Evolutionary conservation across 2,797 vertebrate species (phyloP).

Genomic region (Acanthurus tractus): DNA sequence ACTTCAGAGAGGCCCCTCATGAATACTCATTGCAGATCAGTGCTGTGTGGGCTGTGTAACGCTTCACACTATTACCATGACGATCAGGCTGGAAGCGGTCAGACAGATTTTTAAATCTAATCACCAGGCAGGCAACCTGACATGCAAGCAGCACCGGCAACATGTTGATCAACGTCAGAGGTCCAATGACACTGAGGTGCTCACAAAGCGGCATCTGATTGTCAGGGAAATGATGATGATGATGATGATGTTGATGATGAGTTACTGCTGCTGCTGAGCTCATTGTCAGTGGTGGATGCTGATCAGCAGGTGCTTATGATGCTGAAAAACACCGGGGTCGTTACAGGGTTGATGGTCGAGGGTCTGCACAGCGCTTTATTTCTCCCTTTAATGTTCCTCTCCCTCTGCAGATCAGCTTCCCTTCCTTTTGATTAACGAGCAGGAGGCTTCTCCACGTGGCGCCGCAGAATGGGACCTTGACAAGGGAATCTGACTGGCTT

Average conservation of each 20-base stretch:
- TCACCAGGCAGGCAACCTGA: conserved; percentile 30
- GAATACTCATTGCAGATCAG: conserved; percentile 42
- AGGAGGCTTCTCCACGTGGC: conserved; percentile 56
- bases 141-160: conserved; percentile 26
- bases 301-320: conserved; percentile 69
- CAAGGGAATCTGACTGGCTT: conserved; percentile 73
- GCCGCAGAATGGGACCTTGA: conserved; percentile 73
- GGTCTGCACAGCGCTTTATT: conserved; percentile 48
- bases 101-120: conserved; percentile 53
- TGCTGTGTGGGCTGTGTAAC: conserved; percentile 43
- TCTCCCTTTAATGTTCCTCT: conserved; percentile 62
- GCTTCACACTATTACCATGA: conserved; percentile 24
- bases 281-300: conserved; percentile 25
- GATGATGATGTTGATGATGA: conserved; percentile 31
- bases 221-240: conserved; percentile 31
- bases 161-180: conserved; percentile 61
- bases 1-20: neutral
- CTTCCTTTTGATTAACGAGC: conserved; percentile 70
- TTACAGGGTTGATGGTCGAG: conserved; percentile 61
- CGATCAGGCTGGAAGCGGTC: conserved; percentile 28
- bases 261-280: conserved; percentile 37
- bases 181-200: conserved; percentile 46
- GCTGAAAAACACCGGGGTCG: conserved; percentile 27
- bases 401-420: conserved; percentile 52
- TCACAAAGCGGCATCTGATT: conserved; percentile 14